Base-by-base conservation (phyloP, 2,888 invertebrate species). In the Dryococelus australis region DNA sequence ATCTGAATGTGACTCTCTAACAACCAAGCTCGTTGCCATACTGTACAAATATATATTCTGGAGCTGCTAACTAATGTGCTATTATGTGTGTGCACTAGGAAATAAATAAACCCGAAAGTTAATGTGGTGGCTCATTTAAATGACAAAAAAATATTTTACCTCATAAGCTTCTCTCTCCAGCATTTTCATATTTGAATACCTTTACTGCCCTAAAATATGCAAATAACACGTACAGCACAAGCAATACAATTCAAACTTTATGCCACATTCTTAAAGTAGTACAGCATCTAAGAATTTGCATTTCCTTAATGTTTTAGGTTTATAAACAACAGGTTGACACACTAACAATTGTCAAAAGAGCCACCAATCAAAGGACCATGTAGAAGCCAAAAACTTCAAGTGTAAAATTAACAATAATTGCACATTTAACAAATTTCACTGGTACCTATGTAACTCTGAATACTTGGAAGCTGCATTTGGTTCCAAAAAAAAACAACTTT, bases 161-260 rank as follows among this genome's bases (percentile, higher is more conserved):
- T 65, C 65, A n/a, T 26, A 24, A 84, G 27, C 35, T 85, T 85
- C 53, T 28, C 53, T 28, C 85, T 6, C 43, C 53, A 5, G n/a
- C 3, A 51, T 28, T 43, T 43, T 43, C 10, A 26, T 84, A 16
- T 24, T 84, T 51, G 27, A 28, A 53, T 35, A 85, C 43, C 24
- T 28, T 85, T 85, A 85, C n/a, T 85, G 43, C 53, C 27, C 43
- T 43, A 27, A 20, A 51, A 51, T 43, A 43, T 85, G 43, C 26
- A 43, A 13, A 85, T 53, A 84, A 24, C 43, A 84, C 8, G 24
- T 84, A 43, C 12, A 24, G n/a, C 1, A 24, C 8, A 43, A 43
- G 43, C 24, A 43, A 24, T 43, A 84, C 24, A 51, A n/a, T n/a
- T 65, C 4, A 65, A 65, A 65, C 10, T n/a, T n/a, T 65, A n/a